These are phyloP conservation scores for Heliconius hewitsoni DNA, from an alignment of 1,140 invertebrate genomes.

Conservation along the genomic window DNA sequence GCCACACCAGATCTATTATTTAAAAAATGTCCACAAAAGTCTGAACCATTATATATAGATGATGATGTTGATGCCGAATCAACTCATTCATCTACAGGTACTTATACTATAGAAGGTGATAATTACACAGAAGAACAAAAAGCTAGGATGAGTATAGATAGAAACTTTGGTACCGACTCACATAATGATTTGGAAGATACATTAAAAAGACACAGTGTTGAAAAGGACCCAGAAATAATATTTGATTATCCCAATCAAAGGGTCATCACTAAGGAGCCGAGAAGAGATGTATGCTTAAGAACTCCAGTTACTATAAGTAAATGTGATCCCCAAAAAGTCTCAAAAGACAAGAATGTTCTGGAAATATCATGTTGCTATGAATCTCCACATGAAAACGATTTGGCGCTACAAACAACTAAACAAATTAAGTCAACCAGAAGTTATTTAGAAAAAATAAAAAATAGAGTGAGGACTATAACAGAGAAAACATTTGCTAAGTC, in stretches of 20 bases:
- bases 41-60: conserved; percentile 68
- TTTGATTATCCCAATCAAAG: conserved; percentile 62
- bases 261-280: conserved; percentile 69
- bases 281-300: conserved; percentile 57
- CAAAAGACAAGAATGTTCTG: conserved; percentile 82
- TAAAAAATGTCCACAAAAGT: conserved; percentile 65
- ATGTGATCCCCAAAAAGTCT: conserved; percentile 63
- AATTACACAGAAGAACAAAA: conserved; percentile 92
- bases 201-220: conserved; percentile 51
- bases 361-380: conserved; percentile 84
- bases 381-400: conserved; percentile 74
- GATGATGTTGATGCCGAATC: conserved; percentile 72
- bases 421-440: conserved; percentile 79
- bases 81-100: conserved; percentile 87
- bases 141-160: conserved; percentile 92
- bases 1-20: conserved; percentile 72
- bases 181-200: conserved; percentile 62
- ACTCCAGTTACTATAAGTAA: conserved; percentile 52
- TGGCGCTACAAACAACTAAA: conserved; percentile 73
- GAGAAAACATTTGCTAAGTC: conserved; percentile 79
- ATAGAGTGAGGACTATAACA: conserved; percentile 80
- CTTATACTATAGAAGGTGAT: conserved; percentile 93
- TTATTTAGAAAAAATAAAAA: conserved; percentile 83
- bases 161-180: conserved; percentile 82
- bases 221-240: conserved; percentile 66